These are phyloP conservation scores for Cactoblastis cactorum DNA, from an alignment of 2,888 invertebrate species.

Conservation along the genomic window DNA sequence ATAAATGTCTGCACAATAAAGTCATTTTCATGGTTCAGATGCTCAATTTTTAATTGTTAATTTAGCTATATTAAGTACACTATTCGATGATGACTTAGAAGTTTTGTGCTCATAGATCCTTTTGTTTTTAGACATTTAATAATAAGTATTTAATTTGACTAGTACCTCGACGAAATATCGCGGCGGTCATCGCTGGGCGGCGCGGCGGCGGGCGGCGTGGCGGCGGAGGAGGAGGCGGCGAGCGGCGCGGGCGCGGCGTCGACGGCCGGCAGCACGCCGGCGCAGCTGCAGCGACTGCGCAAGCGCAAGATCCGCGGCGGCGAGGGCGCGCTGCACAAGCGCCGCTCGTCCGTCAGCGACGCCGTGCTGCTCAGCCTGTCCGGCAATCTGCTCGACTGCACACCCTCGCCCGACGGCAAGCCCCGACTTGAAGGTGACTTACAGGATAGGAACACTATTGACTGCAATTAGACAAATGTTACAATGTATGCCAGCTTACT, in stretches of 20 bases:
- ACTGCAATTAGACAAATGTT: no score
- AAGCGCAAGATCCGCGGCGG: conserved; percentile 87
- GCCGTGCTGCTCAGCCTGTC: conserved; percentile 91
- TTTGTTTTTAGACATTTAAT: no score
- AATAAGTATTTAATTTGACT: background rate
- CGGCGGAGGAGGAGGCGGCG: conserved; percentile 27
- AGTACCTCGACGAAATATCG: conserved; percentile 74
- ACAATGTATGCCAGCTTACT: no score
- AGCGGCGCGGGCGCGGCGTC: conserved; percentile 28
- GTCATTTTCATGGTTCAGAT: no score
- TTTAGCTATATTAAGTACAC: no score
- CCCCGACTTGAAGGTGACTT: conserved; percentile 73
- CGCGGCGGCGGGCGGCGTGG: conserved; percentile 18
- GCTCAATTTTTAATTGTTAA: no score
- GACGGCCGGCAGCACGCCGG: conserved; percentile 48
- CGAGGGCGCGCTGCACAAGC: conserved; percentile 83
- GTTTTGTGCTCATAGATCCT: no score
- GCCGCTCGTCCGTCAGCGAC: conserved; percentile 92
- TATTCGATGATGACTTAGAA: no score
- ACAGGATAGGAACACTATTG: no score
- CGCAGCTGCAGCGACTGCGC: conserved; percentile 78
- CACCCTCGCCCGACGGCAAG: conserved; percentile 88
- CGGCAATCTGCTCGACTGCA: conserved; percentile 93
- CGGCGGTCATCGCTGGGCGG: conserved; percentile 69
- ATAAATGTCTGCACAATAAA: no score